Conservation (phyloP, 2,888 invertebrate genomes). For the Lomographa bimaculata region DNA sequence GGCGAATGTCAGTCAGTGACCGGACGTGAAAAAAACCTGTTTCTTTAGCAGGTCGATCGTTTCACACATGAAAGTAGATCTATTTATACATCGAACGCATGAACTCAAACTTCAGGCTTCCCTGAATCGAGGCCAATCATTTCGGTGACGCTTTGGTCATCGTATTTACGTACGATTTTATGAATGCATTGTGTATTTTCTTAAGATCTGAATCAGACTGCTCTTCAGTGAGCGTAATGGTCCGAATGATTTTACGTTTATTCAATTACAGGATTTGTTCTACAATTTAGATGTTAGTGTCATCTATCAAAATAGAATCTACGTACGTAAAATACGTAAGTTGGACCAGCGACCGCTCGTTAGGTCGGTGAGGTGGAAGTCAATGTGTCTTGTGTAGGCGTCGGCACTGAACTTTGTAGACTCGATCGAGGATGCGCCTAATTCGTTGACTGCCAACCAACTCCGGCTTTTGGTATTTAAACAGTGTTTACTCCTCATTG, state of each 20-base stretch:
- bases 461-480: conserved; percentile 1
- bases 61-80: conserved; percentile 46
- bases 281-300: conserved; percentile 31
- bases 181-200: conserved; percentile 28
- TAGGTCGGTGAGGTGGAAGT: conserved; percentile 54
- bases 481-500: conserved; percentile 1
- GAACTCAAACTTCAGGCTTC: conserved; percentile 35
- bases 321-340: conserved; percentile 45
- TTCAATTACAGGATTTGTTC: conserved; percentile 3
- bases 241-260: conserved; percentile 2
- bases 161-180: conserved; percentile 49
- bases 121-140: conserved; percentile 58
- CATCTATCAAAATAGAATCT: conserved; percentile 59
- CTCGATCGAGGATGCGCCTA: conserved; percentile 60
- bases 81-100: conserved; percentile 57
- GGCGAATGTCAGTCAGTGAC: conserved; percentile 54
- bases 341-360: conserved; percentile 56
- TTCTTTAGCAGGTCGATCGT: conserved; percentile 50
- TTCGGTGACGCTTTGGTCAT: conserved; percentile 43
- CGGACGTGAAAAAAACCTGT: conserved; percentile 53
- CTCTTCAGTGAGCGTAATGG: no score
- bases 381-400: conserved; percentile 66
- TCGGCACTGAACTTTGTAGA: conserved; percentile 71
- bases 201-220: conserved; percentile 17
- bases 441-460: conserved; percentile 56